Conservation (phyloP, 2,888 invertebrate species). For the Andrena marginata region DNA sequence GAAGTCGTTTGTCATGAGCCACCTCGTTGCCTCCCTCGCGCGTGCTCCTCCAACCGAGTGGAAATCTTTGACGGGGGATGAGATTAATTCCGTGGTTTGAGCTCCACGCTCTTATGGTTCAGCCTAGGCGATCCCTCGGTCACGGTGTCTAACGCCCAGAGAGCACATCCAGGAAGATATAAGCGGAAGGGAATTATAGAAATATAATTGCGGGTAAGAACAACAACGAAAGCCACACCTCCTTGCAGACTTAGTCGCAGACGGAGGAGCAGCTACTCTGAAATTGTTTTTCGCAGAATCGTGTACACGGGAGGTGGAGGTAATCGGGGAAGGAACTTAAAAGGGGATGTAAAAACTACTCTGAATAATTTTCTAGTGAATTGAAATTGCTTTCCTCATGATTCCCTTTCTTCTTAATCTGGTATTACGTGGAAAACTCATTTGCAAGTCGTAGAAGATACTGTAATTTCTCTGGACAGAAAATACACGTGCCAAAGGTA, state of each 20-base stretch:
- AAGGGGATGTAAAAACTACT: not conserved
- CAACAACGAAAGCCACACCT: not conserved
- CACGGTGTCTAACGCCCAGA: constrained; percentile 18
- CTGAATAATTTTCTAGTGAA: no score
- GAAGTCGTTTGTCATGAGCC: constrained; percentile 28
- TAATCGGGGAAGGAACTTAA: not conserved
- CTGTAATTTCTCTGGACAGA: no score
- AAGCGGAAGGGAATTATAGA: not conserved
- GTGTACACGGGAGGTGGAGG: not conserved
- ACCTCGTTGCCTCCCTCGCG: not conserved
- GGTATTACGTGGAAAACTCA: not conserved
- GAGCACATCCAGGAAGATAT: not conserved
- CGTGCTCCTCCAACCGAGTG: not conserved
- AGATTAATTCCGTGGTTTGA: constrained; percentile 48
- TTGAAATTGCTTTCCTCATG: not conserved
- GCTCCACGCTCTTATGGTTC: constrained; percentile 29
- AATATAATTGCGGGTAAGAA: not conserved
- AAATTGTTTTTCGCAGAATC: constrained; percentile 9
- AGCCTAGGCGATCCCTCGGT: constrained; percentile 17
- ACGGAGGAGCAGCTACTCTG: not conserved
- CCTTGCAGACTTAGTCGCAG: constrained; percentile 6
- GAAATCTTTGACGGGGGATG: constrained; percentile 20
- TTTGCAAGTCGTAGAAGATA: no score
- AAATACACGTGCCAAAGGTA: no score
- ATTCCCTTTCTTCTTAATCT: not conserved